Evolutionary conservation across 2,113 vertebrate species (phyloP).

Genomic region (Oreochromis aureus): DNA sequence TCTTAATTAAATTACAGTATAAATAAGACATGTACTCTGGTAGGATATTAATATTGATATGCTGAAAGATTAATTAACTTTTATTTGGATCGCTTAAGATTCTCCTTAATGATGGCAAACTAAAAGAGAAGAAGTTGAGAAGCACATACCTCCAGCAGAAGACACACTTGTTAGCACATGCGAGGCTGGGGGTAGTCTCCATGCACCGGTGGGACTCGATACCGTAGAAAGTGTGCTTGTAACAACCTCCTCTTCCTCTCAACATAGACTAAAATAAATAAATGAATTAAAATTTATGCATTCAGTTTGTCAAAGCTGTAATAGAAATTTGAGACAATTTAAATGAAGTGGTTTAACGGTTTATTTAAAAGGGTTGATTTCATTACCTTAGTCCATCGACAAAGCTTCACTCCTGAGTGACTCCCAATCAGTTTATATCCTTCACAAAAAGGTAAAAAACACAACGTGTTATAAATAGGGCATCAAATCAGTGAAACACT

Average conservation of each 20-base stretch:
- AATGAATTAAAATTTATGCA: background rate
- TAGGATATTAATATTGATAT: background rate
- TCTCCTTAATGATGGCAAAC: background rate
- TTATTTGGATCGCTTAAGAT: background rate
- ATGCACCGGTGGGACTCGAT: slow-evolving; percentile 96
- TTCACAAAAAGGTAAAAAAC: slow-evolving; percentile 47
- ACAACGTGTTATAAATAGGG: background rate
- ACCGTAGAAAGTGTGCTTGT: slow-evolving; percentile 96
- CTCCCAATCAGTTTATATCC: slow-evolving; percentile 93
- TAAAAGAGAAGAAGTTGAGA: background rate
- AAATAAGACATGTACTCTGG: background rate
- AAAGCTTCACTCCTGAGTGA: slow-evolving; percentile 95
- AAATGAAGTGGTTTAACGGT: background rate
- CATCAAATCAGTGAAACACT: background rate
- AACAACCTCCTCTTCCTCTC: slow-evolving; percentile 91
- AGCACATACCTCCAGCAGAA: slow-evolving; percentile 92
- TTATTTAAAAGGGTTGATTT: background rate
- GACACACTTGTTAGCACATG: slow-evolving; percentile 94
- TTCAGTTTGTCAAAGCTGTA: background rate
- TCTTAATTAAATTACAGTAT: background rate
- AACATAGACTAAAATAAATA: slow-evolving; percentile 81
- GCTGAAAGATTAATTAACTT: background rate
- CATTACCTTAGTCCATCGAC: slow-evolving; percentile 94
- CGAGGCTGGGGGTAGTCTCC: slow-evolving; percentile 93
- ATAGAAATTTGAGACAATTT: background rate